Evolutionary conservation across 37 sponge, comb jelly and placozoan genomes (phyloP).

Genomic region (Petrosia ficiformis): DNA sequence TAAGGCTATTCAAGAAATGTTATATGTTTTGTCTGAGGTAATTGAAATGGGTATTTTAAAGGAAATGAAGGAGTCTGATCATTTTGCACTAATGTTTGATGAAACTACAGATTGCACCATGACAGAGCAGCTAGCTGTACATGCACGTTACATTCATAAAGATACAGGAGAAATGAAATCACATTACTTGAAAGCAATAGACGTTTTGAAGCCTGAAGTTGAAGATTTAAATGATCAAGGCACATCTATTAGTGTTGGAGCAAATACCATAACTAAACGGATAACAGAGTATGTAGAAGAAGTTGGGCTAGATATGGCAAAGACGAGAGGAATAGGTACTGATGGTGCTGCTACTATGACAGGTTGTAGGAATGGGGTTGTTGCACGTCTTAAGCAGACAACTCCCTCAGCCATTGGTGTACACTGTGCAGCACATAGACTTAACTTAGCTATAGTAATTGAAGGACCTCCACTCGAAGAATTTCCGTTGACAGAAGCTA

Average conservation of each 20-base stretch:
- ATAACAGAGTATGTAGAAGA: conserved; percentile 18
- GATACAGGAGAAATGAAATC: conserved; percentile 23
- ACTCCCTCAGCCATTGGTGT: conserved; percentile 29
- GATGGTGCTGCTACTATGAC: conserved; percentile 61
- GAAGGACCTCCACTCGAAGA: background rate
- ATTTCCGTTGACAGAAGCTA: background rate
- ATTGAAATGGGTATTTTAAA: conserved; percentile 6
- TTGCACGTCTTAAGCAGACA: conserved; percentile 31
- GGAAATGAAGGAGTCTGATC: conserved; percentile 12
- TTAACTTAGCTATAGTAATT: conserved; percentile 26
- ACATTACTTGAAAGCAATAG: conserved; percentile 24
- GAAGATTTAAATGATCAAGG: background rate
- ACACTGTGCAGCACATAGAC: conserved; percentile 47
- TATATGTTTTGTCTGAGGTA: conserved; percentile 18
- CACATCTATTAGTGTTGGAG: conserved; percentile 10
- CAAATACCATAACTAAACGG: conserved; percentile 5
- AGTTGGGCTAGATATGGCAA: conserved; percentile 6
- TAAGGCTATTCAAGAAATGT: conserved; percentile 42
- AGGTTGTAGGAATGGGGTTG: conserved; percentile 43
- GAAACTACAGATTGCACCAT: conserved; percentile 50
- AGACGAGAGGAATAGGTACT: conserved; percentile 48
- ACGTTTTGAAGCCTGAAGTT: conserved; percentile 30
- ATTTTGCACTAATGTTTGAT: conserved; percentile 21
- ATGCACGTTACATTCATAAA: conserved; percentile 13
- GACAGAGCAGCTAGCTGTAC: conserved; percentile 32